Percentiles rank a stretch among this genome's conserved stretches.
Conservation (phyloP, 2,888 invertebrate species). For the Allygus modestus region DNA sequence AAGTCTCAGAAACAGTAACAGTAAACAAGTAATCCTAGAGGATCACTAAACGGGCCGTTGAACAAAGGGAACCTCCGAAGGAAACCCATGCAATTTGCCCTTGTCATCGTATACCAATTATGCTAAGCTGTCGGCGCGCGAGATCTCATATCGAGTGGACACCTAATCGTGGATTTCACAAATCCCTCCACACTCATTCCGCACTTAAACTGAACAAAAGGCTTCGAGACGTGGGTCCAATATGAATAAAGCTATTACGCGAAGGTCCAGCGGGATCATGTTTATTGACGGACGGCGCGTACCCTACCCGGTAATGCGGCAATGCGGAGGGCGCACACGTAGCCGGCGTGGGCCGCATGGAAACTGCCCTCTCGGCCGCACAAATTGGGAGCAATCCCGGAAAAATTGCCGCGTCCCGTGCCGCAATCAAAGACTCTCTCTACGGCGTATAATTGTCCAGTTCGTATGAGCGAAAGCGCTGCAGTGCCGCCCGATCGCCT, state of each 20-base stretch:
- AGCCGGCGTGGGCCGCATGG: conserved; percentile 52
- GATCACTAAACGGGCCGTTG: neutral
- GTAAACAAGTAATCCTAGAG: neutral
- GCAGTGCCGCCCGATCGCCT: neutral
- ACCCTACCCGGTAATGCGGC: conserved; percentile 8
- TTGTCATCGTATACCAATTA: conserved; percentile 32
- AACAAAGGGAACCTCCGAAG: neutral
- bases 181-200: conserved; percentile 4
- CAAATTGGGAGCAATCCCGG: conserved; percentile 51
- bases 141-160: conserved; percentile 5
- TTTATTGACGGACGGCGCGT: neutral
- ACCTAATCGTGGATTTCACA: conserved; percentile 33
- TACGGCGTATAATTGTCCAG: conserved; percentile 18
- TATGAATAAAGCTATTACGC: conserved; percentile 30
- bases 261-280: conserved; percentile 35
- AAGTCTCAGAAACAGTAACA: neutral
- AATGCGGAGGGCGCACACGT: conserved; percentile 39
- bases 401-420: conserved; percentile 49
- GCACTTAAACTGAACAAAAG: conserved; percentile 39
- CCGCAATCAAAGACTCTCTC: conserved; percentile 36
- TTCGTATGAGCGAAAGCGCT: conserved; percentile 15
- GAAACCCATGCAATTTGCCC: neutral
- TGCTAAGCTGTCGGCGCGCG: conserved; percentile 13
- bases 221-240: conserved; percentile 20
- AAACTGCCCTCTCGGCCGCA: conserved; percentile 50